Base-by-base conservation (phyloP, 2,113 vertebrate species). In the Apaloderma vittatum region DNA sequence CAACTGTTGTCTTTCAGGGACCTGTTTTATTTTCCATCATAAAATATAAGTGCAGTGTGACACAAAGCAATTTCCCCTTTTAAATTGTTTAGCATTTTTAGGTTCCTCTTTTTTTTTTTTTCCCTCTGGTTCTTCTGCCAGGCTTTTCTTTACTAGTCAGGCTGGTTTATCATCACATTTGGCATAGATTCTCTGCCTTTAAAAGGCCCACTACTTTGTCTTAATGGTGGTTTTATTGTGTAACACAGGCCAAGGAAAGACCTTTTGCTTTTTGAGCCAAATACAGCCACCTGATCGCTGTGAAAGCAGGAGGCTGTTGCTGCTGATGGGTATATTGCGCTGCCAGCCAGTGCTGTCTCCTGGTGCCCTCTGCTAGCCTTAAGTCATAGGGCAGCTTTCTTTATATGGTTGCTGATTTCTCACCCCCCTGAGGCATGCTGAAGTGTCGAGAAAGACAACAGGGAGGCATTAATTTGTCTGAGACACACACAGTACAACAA, bases 1-100 rank as follows among this genome's bases (percentile, higher is more conserved):
- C 86, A 96, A 96, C 51, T 93, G 91, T 81, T 94, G 68, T 77
- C 55, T 81, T 91, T 89, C 59, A 73, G 91, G 57, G 65, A 63
- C 37, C 26, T 78, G 89, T 52, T 94, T 96, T 93, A 91, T 93
- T 94, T 96, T 75, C 76, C 43, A 49, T 18, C 54, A 91, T 81
- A 81, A 95, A 96, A 89, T 15, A 6, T 78, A 91, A 94, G 73
- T 85, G 48, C 29, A 81, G 68, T 78, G 52, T 81, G 68, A 89
- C 80, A 91, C n/a, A 78, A 89, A 89, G 61, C 45, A 80, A 87
- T 96, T 81, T 84, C 88, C 48, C 32, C 29, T 67, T 81, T 89
- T 30, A 71, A 70, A 91, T 52, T 74, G 34, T 43, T 66, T 74
- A 29, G 30, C 54, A 48, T 37, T 70, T 79, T 63, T 52, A 55